Conservation (phyloP, 2,888 invertebrate species). For the Steinernema carpocapsae region DNA sequence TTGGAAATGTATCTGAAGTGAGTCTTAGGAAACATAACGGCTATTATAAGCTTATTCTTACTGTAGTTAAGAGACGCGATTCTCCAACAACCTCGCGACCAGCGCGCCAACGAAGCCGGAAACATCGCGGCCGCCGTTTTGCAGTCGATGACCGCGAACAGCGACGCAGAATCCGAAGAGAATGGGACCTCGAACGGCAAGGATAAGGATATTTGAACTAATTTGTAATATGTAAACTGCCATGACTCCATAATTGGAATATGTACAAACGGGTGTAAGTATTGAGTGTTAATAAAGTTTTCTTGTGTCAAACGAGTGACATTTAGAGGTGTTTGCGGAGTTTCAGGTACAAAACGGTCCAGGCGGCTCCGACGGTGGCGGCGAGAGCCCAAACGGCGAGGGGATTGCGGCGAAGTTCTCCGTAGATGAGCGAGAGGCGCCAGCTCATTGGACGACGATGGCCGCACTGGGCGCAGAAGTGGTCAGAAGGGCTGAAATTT, state of each 20-base stretch:
- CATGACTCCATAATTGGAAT: not conserved
- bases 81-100: not conserved
- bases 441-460: slow-evolving; percentile 5
- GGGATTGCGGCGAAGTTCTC: slow-evolving; percentile 17
- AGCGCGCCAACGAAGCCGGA: not conserved
- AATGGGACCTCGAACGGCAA: not conserved
- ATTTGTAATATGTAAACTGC: not conserved
- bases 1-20: not conserved
- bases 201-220: not conserved
- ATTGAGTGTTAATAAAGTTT: not conserved
- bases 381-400: slow-evolving; percentile 10
- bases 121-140: not conserved
- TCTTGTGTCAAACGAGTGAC: too few relatives aligned
- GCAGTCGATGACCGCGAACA: not conserved
- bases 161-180: not conserved
- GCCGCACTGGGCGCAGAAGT: slow-evolving; percentile 13
- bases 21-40: too few relatives aligned
- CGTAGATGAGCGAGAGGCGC: slow-evolving; percentile 13
- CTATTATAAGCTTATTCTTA: not conserved
- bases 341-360: not conserved
- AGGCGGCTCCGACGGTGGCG: not conserved
- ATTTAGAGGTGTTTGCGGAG: not conserved
- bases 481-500: not conserved
- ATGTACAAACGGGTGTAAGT: slow-evolving; percentile 4
- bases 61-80: slow-evolving; percentile 2